Conservation (phyloP, 2,113 vertebrate species). For the Accipiter virgatus region DNA sequence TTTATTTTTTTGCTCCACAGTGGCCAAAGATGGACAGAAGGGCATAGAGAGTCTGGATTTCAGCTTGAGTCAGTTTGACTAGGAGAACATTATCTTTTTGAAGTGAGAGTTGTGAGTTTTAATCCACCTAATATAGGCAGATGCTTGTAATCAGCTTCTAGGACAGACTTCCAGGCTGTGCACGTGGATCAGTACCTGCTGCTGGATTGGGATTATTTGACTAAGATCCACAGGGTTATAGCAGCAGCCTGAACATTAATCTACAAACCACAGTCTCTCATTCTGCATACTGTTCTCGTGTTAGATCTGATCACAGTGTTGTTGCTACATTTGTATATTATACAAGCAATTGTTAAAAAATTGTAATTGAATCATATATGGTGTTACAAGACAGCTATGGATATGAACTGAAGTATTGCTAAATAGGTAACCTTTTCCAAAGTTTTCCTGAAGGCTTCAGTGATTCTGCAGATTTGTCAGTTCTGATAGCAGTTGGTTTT, state of each 20-base stretch:
- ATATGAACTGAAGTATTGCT: background rate
- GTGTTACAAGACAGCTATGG: background rate
- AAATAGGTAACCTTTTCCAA: background rate
- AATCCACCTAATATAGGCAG: background rate
- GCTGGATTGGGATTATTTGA: background rate
- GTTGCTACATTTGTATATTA: background rate
- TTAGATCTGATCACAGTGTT: background rate
- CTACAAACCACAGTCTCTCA: background rate
- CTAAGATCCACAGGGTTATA: background rate
- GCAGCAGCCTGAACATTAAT: background rate
- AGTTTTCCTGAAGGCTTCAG: background rate
- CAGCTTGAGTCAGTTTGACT: background rate
- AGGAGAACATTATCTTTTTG: background rate
- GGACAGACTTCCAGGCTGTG: accelerated
- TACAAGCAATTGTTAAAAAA: background rate
- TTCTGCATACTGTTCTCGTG: background rate
- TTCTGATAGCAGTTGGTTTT: background rate
- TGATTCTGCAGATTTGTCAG: background rate
- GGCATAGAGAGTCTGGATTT: background rate
- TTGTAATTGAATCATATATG: background rate
- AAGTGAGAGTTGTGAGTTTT: background rate
- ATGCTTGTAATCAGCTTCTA: background rate
- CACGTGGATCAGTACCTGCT: background rate
- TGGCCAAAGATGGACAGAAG: background rate
- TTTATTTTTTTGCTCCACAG: background rate